Evolutionary conservation across 2,888 invertebrate species (phyloP).

Genomic region (Prosapia bicincta): DNA sequence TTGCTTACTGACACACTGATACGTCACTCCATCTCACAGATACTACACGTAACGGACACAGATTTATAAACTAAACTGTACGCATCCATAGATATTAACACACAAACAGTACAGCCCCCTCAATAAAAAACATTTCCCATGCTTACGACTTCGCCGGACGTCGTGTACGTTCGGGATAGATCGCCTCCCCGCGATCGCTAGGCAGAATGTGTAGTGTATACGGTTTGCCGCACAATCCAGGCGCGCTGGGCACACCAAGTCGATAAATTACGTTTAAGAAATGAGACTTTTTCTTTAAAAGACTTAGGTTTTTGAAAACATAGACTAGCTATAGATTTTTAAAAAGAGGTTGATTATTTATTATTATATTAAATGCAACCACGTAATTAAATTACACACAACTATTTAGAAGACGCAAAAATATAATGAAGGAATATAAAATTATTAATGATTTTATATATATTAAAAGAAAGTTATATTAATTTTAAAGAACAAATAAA

Average conservation of each 20-base stretch:
- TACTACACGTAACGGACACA: neutral
- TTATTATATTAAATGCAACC: no score
- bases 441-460: no score
- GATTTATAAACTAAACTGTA: neutral
- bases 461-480: no score
- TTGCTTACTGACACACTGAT: neutral
- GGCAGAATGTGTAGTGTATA: neutral
- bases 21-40: neutral
- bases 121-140: neutral
- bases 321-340: no score
- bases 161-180: neutral
- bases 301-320: no score
- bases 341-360: no score
- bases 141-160: neutral
- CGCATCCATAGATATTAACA: neutral
- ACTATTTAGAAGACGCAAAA: no score
- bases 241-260: neutral
- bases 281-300: no score
- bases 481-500: no score
- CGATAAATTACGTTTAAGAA: no score
- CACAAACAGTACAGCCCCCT: neutral
- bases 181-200: neutral
- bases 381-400: no score
- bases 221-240: neutral
- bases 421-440: no score